Conservation (phyloP, 2,797 vertebrate species). For the Muraenolepis orangiensis region DNA sequence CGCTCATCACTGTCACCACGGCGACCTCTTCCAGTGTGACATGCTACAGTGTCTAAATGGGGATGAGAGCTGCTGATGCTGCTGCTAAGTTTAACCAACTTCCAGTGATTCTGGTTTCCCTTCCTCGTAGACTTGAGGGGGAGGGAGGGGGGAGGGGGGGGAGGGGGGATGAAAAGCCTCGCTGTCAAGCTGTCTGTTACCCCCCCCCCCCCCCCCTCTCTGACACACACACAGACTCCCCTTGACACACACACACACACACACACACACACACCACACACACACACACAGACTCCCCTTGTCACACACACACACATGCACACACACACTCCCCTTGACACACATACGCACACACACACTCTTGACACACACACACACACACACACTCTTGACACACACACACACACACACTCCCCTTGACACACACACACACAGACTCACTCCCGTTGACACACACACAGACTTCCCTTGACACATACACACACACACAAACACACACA, state of each 20-base stretch:
- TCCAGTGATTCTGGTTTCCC: constrained; percentile 26
- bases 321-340: too few species aligned
- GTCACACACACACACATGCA: constrained; percentile 49
- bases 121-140: constrained; percentile 43
- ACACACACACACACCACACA: not conserved
- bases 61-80: constrained; percentile 64
- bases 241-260: not conserved
- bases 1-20: constrained; percentile 62
- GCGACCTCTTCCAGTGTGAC: constrained; percentile 67
- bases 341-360: not conserved
- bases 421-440: not conserved
- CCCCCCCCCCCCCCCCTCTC: too few species aligned
- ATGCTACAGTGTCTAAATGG: constrained; percentile 64
- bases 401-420: not conserved
- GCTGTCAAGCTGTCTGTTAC: constrained; percentile 62
- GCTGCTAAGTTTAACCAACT: constrained; percentile 68
- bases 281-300: too few species aligned
- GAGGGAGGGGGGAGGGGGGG: constrained; percentile 5
- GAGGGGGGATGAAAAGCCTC: constrained; percentile 53
- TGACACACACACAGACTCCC: constrained; percentile 55
- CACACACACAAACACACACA: not conserved
- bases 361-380: too few species aligned
- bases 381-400: constrained; percentile 61
- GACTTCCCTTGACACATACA: constrained; percentile 58
- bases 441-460: too few species aligned